A percentile compares a stretch with the other conserved stretches of the same genome.
phyloP scores from a whole-genome alignment of 2,113 vertebrate species.

The Peucedramus taeniatus region DNA sequence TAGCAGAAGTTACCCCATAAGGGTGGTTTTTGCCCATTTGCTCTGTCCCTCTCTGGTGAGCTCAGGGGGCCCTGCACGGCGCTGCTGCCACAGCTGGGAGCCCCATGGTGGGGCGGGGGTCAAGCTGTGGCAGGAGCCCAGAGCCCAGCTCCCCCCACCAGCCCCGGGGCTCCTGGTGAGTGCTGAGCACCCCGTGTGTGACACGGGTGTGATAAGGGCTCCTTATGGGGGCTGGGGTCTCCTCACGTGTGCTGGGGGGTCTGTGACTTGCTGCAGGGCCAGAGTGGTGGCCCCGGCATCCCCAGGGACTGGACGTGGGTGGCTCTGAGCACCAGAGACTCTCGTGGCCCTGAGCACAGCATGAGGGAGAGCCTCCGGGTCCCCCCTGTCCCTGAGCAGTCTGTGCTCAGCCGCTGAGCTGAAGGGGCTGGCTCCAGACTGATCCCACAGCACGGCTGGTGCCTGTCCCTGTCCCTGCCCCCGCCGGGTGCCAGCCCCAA shows the following conservation, averaged over 20 bases:
- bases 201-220: rapidly evolving
- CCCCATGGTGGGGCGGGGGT: rapidly evolving
- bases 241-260: rapidly evolving
- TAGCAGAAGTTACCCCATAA: neutral
- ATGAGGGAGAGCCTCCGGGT: rapidly evolving
- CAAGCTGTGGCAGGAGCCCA: rapidly evolving
- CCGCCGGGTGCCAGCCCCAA: neutral
- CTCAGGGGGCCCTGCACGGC: rapidly evolving
- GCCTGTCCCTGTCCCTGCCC: neutral
- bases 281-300: rapidly evolving
- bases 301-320: neutral
- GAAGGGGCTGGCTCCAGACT: neutral
- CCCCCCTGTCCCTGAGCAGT: neutral
- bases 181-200: neutral
- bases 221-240: neutral
- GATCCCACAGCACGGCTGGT: neutral
- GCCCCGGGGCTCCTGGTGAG: neutral
- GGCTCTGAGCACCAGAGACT: neutral
- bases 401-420: neutral
- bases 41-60: neutral
- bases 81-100: neutral
- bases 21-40: neutral
- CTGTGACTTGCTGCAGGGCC: neutral
- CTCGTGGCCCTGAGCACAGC: rapidly evolving
- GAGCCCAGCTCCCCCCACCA: neutral